phyloP scores from a whole-genome alignment of 2,888 invertebrate genomes.

The Teinopalpus imperialis region DNA sequence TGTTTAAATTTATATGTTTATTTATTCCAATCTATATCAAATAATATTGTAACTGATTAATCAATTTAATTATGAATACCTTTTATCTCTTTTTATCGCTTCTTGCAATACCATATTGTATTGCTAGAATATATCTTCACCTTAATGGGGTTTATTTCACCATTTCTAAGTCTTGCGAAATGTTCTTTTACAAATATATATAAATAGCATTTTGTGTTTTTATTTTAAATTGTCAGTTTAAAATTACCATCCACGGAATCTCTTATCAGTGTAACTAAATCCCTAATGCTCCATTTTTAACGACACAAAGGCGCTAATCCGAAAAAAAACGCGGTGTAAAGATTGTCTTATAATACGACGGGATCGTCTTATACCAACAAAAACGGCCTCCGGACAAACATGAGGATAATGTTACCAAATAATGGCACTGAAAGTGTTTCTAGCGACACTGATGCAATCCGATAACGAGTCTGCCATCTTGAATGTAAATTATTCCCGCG shows the following conservation, averaged over 20 bases:
- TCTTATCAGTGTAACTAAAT: conserved; percentile 9
- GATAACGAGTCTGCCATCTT: conserved; percentile 37
- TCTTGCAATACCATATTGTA: no score
- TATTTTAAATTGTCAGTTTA: no score
- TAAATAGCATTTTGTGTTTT: no score
- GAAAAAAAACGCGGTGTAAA: conserved; percentile 19
- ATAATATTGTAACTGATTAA: no score
- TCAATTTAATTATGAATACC: conserved; percentile 37
- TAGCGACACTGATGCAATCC: conserved; percentile 50
- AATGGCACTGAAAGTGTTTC: conserved; percentile 57
- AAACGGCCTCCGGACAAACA: conserved; percentile 39
- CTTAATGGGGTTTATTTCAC: no score
- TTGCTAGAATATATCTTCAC: no score
- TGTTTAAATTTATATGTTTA: neutral
- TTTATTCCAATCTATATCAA: no score
- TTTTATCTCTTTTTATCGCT: conserved; percentile 68
- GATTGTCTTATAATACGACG: conserved; percentile 22
- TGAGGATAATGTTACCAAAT: conserved; percentile 51
- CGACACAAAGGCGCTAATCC: conserved; percentile 30
- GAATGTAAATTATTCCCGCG: conserved; percentile 20
- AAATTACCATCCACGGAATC: no score
- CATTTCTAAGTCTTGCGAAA: no score
- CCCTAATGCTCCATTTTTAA: conserved; percentile 26
- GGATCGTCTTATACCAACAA: conserved; percentile 28
- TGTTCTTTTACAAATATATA: no score